These are phyloP conservation scores for Colletes collaris DNA, from an alignment of 2,888 invertebrate genomes.

Conservation along the genomic window DNA sequence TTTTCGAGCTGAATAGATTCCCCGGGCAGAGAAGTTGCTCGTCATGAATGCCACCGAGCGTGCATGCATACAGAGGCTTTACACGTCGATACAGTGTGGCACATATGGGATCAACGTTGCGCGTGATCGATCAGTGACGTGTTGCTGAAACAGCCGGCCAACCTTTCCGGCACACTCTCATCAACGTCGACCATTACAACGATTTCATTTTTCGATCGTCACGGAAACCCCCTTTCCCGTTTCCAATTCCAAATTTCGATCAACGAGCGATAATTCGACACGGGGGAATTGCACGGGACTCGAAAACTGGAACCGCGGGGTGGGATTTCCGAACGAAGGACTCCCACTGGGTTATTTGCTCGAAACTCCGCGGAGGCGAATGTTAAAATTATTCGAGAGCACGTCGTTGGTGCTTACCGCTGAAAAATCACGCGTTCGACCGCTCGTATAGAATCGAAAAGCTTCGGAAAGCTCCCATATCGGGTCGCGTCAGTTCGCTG, in stretches of 20 bases:
- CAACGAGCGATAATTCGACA: too few species aligned
- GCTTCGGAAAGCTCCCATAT: too few species aligned
- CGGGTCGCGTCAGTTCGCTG: too few species aligned
- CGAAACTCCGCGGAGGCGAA: neutral
- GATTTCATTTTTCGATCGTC: constrained; percentile 9
- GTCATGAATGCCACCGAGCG: constrained; percentile 11
- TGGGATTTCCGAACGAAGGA: too few species aligned
- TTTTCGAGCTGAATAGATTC: constrained; percentile 13
- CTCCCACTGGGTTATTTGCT: too few species aligned
- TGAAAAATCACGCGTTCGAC: too few species aligned
- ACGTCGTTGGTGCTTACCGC: too few species aligned
- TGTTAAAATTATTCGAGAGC: neutral
- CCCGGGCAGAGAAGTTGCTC: constrained; percentile 16
- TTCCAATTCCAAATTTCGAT: too few species aligned
- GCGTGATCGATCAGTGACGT: constrained; percentile 43
- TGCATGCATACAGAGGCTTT: constrained; percentile 8
- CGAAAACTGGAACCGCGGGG: too few species aligned
- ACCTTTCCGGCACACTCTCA: constrained; percentile 11
- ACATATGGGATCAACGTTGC: constrained; percentile 24
- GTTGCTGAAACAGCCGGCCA: constrained; percentile 17
- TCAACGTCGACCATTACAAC: constrained; percentile 14
- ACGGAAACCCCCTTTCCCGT: neutral
- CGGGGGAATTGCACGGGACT: too few species aligned
- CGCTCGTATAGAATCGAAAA: too few species aligned
- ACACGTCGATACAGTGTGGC: constrained; percentile 30